Conservation (phyloP, 2,888 invertebrate genomes). For the Leucoma salicis region DNA sequence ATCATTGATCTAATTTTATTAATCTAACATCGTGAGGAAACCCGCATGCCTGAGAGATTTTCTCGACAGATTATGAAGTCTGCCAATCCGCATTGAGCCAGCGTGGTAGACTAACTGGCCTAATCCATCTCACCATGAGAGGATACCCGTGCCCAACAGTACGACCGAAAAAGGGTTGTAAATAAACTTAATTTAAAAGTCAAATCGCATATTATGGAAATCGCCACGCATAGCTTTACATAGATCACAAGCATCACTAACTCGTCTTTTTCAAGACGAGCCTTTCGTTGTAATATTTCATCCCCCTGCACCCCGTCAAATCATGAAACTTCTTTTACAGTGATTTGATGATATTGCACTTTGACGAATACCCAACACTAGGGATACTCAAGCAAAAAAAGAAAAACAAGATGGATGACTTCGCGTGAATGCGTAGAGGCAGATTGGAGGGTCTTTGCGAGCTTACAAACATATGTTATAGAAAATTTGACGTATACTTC, state of each 20-base stretch:
- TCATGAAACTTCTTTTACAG: constrained; percentile 78
- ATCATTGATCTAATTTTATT: no score
- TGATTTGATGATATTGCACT: constrained; percentile 82
- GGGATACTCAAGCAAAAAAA: constrained; percentile 50
- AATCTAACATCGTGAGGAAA: no score
- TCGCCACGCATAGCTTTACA: constrained; percentile 25
- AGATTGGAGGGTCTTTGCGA: constrained; percentile 35
- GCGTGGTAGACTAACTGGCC: no score
- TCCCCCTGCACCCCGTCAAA: constrained; percentile 62
- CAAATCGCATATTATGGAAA: no score
- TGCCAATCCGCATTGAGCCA: no score
- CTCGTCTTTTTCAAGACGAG: constrained; percentile 60
- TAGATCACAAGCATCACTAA: constrained; percentile 32
- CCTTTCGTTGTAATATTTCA: constrained; percentile 77
- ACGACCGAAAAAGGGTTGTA: no score
- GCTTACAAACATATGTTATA: constrained; percentile 24
- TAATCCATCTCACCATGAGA: no score
- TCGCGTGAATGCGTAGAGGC: constrained; percentile 34
- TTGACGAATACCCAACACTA: constrained; percentile 61
- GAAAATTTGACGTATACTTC: constrained; percentile 13
- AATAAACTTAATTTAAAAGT: no score
- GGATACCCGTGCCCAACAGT: no score
- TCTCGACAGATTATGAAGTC: no score
- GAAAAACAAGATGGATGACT: constrained; percentile 69
- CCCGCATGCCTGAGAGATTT: no score